phyloP scores from a whole-genome alignment of 1,140 invertebrate genomes.

The Sycobia sp. region DNA sequence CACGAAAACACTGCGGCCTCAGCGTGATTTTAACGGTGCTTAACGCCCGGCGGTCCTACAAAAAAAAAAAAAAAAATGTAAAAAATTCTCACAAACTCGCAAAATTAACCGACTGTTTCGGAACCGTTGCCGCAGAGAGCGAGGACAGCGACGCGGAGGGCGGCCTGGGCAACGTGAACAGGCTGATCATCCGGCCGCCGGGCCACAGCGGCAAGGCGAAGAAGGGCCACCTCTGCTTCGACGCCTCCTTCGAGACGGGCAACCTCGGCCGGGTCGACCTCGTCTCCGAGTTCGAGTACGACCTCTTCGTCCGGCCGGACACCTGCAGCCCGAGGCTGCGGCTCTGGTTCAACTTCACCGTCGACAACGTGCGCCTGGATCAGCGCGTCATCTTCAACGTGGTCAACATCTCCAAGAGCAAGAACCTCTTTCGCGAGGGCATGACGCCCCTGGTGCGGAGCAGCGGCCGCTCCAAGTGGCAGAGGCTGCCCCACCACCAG shows the following conservation, averaged over 20 bases:
- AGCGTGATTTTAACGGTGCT: no score
- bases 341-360: conserved; percentile 98
- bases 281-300: conserved; percentile 93
- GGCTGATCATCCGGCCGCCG: conserved; percentile 88
- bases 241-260: conserved; percentile 96
- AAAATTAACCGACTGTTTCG: no score
- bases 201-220: conserved; percentile 94
- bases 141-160: conserved; percentile 95
- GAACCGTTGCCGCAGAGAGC: conserved; percentile 71
- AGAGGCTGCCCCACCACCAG: conserved; percentile 65
- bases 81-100: no score
- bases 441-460: conserved; percentile 95
- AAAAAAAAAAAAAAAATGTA: no score
- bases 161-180: conserved; percentile 91
- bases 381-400: conserved; percentile 97
- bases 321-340: conserved; percentile 91
- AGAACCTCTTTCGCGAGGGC: conserved; percentile 85
- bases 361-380: conserved; percentile 92
- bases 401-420: conserved; percentile 93
- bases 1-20: no score
- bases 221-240: conserved; percentile 93
- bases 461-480: conserved; percentile 89
- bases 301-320: conserved; percentile 94
- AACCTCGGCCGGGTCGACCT: conserved; percentile 95
- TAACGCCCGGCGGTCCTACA: no score